A percentile compares a stretch with the other conserved stretches of the same genome.
Conservation (phyloP, 2,113 vertebrate genomes). For the Phainopepla nitens region DNA sequence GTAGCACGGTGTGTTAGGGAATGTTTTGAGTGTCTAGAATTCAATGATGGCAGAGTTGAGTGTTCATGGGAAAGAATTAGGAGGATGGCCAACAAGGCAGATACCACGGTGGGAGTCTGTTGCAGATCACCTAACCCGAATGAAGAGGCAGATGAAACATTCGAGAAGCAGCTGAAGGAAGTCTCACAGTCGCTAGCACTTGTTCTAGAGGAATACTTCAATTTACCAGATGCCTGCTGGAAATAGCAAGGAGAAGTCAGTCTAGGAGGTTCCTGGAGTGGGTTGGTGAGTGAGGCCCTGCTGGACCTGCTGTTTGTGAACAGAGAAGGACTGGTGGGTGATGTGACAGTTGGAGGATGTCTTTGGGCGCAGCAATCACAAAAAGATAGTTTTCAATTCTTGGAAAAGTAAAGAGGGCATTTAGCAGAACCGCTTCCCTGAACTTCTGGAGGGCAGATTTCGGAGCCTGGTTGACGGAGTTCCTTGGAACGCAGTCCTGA, state of each 20-base stretch:
- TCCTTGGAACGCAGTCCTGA: background rate
- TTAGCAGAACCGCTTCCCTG: background rate
- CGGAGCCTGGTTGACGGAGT: background rate
- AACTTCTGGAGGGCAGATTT: background rate
- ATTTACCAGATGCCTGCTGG: background rate
- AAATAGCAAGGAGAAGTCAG: background rate
- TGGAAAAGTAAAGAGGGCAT: background rate
- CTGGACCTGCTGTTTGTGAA: background rate
- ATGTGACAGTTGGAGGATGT: background rate
- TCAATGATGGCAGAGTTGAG: background rate
- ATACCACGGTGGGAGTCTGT: background rate
- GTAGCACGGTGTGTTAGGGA: background rate
- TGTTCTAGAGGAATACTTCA: background rate
- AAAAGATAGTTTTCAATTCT: background rate
- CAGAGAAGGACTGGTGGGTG: background rate
- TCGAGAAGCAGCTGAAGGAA: background rate
- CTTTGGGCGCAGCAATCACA: background rate
- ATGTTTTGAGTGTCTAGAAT: background rate
- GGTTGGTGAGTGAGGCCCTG: background rate
- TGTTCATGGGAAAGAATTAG: background rate
- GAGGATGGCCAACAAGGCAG: background rate
- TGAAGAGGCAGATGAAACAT: background rate
- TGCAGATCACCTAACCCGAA: background rate
- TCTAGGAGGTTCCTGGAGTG: background rate
- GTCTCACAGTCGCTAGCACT: background rate